Conservation (phyloP, 2,113 vertebrate genomes). For the Thymallus thymallus region DNA sequence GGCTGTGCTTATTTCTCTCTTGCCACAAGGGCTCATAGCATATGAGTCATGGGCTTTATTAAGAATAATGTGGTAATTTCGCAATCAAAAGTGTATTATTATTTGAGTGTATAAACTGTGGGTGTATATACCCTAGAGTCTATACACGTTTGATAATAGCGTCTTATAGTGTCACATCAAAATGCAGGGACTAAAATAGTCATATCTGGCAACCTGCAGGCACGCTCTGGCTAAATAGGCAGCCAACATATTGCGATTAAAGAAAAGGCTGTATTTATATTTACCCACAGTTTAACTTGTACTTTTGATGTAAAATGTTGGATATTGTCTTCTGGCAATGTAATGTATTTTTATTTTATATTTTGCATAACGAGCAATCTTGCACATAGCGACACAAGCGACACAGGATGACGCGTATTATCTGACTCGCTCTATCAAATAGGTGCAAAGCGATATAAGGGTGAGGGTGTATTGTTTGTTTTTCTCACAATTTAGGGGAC, state of each 20-base stretch:
- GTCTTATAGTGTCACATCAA: not conserved
- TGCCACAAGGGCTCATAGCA: too few species aligned
- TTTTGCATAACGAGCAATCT: too few species aligned
- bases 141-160: not conserved
- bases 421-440: conserved; percentile 22
- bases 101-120: too few species aligned
- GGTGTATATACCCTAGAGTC: not conserved
- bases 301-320: too few species aligned
- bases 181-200: too few species aligned
- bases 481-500: conserved; percentile 5
- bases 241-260: not conserved
- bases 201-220: conserved; percentile 69
- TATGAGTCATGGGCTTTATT: too few species aligned
- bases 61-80: too few species aligned
- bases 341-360: too few species aligned
- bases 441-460: conserved; percentile 23
- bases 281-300: too few species aligned
- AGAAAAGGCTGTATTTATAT: conserved; percentile 38
- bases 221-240: conserved; percentile 15
- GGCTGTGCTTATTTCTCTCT: too few species aligned
- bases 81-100: too few species aligned
- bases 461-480: conserved; percentile 46
- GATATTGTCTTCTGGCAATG: too few species aligned
- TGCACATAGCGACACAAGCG: conserved; percentile 12
- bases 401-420: conserved; percentile 61